Evolutionary conservation across 2,797 vertebrate genomes (phyloP).

Genomic region (Sebastes miniatus): DNA sequence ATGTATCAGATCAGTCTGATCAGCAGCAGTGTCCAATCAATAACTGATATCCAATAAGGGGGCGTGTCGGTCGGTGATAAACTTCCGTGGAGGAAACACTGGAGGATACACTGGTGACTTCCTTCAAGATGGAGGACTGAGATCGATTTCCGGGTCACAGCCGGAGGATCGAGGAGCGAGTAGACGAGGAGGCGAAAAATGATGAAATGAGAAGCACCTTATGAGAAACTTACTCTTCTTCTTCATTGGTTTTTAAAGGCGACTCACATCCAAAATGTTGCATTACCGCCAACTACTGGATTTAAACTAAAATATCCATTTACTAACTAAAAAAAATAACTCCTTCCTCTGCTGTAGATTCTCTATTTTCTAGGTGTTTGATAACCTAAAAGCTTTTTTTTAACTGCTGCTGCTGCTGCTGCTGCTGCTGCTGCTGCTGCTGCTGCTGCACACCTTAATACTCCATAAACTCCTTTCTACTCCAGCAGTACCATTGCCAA

Average conservation of each 20-base stretch:
- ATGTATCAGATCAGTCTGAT: fast-evolving
- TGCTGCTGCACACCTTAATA: background rate
- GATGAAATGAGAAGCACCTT: too few species aligned
- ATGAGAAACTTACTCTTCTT: too few species aligned
- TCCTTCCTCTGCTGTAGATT: background rate
- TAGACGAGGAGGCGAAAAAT: too few species aligned
- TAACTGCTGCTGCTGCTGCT: too few species aligned
- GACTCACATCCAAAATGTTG: background rate
- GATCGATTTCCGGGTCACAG: too few species aligned
- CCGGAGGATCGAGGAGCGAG: too few species aligned
- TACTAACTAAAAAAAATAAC: background rate
- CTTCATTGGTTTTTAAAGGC: background rate
- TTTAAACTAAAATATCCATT: background rate
- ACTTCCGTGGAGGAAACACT: too few species aligned
- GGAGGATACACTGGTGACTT: fast-evolving
- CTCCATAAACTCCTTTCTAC: background rate
- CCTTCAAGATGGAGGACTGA: too few species aligned
- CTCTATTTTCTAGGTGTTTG: background rate
- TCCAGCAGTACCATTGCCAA: background rate
- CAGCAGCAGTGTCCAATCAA: too few species aligned
- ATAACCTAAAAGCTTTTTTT: too few species aligned
- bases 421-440: background rate
- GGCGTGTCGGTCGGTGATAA: too few species aligned
- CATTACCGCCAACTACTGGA: background rate
- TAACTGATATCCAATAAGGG: too few species aligned